phyloP scores from a whole-genome alignment of 1,140 invertebrate genomes.

The Achatina immaculata region DNA sequence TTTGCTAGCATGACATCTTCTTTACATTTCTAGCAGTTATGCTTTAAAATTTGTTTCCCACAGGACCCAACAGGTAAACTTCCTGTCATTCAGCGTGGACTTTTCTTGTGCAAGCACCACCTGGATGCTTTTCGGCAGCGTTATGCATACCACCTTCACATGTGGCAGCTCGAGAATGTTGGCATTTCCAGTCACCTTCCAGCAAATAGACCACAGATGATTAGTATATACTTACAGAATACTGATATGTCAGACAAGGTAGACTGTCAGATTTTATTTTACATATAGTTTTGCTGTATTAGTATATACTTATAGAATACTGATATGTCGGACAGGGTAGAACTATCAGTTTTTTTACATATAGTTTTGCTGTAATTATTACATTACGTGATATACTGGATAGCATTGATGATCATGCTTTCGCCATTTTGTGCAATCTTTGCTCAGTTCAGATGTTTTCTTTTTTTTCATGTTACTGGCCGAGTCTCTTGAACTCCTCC shows the following conservation, averaged over 20 bases:
- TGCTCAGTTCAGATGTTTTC: too few species aligned
- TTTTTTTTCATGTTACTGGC: too few species aligned
- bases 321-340: too few species aligned
- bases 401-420: too few species aligned
- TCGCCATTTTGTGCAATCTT: too few species aligned
- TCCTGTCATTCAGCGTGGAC: slow-evolving; percentile 88
- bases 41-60: slow-evolving; percentile 25
- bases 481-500: too few species aligned
- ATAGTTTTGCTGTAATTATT: not conserved
- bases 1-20: too few species aligned
- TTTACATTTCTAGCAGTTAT: too few species aligned
- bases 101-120: slow-evolving; percentile 89
- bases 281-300: not conserved
- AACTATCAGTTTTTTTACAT: not conserved
- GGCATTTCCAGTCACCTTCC: slow-evolving; percentile 81
- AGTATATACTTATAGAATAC: too few species aligned
- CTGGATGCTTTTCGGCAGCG: slow-evolving; percentile 90
- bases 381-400: too few species aligned
- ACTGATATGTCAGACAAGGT: slow-evolving; percentile 81
- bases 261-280: too few species aligned
- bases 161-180: slow-evolving; percentile 82
- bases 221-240: slow-evolving; percentile 86
- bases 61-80: slow-evolving; percentile 82
- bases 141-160: slow-evolving; percentile 72
- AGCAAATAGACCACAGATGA: slow-evolving; percentile 74